Base-by-base conservation (phyloP, 2,797 vertebrate species). In the Alosa sapidissima region DNA sequence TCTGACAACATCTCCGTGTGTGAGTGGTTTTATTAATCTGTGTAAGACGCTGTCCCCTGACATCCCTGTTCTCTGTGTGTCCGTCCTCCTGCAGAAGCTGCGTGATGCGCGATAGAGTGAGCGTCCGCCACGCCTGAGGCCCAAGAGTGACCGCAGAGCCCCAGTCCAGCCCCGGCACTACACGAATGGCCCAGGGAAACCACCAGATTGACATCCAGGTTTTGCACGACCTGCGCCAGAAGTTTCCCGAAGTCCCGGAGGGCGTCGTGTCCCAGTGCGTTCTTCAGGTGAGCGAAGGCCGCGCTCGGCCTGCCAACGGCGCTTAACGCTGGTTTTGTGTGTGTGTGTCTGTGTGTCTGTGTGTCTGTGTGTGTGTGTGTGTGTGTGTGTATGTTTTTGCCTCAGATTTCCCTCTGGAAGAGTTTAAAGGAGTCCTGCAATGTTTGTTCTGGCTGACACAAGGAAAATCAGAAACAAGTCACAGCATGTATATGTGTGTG, bases 121-220 rank as follows among this genome's bases (percentile, higher is more conserved):
- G 93, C 93, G 94, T 89, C 93, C 84, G 93, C 68, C 68, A 75
- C 68, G 36, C 36, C 68, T 75, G 68, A 75, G 68, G 89, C 94
- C 93, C 93, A 91, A 92, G 96, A 92, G 94, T 93, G 95, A 93
- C 92, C 93, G 92, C 68, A 75, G 93, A 95, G 88, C 86, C 89
- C 89, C 94, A 93, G 92, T 96, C 95, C 94, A 95, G 93, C 97
- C 93, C 94, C 95, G 97, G 97, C 95, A 96, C 93, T 93, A 97
- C 94, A 98, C 98, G 98, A 99, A 99, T 99, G 98, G 98, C 98
- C 97, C 98, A 99, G 96, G 97, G 97, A 99, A 99, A 96, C 96
- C 97, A 98, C 92, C 97, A 97, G 95, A 98, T 99, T 97, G 97
- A 99, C 96, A 97, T 96, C 97, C 97, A 98, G 97, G 97, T 99